phyloP scores from a whole-genome alignment of 2,797 vertebrate species.

The Hozukius guyotensis region DNA sequence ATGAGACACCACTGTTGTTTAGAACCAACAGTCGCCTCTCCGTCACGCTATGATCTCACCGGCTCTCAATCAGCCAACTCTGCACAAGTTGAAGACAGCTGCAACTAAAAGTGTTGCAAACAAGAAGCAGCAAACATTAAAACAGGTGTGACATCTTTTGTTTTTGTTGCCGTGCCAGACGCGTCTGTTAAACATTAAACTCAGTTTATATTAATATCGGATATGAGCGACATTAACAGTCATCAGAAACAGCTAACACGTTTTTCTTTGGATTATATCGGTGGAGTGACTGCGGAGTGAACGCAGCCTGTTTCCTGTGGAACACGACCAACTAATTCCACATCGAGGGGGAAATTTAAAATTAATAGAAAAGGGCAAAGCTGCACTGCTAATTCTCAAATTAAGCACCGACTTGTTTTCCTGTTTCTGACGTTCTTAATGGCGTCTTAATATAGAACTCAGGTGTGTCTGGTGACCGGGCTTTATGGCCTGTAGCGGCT shows the following conservation, averaged over 20 bases:
- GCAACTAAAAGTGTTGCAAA: conserved; percentile 4
- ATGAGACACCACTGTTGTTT: no score
- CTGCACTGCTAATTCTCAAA: conserved; percentile 53
- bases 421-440: conserved; percentile 26
- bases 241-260: neutral
- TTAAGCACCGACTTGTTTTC: conserved; percentile 54
- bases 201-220: conserved; percentile 21
- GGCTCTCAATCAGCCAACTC: accelerated
- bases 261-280: neutral
- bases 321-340: conserved; percentile 46
- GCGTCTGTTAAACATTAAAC: conserved; percentile 9
- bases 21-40: no score
- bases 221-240: conserved; percentile 35
- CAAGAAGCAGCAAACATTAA: neutral
- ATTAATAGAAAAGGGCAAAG: conserved; percentile 39
- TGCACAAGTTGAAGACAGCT: neutral
- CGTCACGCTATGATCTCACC: no score
- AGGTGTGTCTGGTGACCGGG: conserved; percentile 34
- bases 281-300: neutral
- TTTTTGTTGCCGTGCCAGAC: neutral
- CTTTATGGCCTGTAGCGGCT: conserved; percentile 60
- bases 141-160: conserved; percentile 22
- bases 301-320: conserved; percentile 19
- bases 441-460: conserved; percentile 41
- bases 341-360: conserved; percentile 40